Percentiles rank a stretch among this genome's conserved stretches.
Conservation (phyloP, 2,797 vertebrate genomes). For the Lepidocolaptes lacrymiger region DNA sequence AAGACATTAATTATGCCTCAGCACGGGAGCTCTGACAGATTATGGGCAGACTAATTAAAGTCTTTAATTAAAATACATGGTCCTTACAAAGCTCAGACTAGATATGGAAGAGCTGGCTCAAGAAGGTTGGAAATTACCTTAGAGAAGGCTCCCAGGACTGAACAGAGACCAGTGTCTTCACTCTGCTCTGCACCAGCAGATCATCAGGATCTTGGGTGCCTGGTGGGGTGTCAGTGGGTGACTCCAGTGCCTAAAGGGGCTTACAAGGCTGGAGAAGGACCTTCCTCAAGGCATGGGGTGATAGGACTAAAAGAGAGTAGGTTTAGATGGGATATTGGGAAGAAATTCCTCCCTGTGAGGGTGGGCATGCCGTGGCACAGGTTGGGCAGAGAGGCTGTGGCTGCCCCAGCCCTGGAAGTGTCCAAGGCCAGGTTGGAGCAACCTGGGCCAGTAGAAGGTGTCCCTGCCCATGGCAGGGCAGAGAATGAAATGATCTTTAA, state of each 20-base stretch:
- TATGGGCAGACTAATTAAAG: conserved; percentile 48
- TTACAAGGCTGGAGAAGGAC: background rate
- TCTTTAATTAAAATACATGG: conserved; percentile 39
- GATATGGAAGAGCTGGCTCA: background rate
- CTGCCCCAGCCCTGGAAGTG: background rate
- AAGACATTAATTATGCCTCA: conserved; percentile 50
- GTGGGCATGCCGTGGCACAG: background rate
- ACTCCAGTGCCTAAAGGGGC: background rate
- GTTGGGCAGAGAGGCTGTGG: background rate
- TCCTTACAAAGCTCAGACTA: background rate
- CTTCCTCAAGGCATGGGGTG: background rate
- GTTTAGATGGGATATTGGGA: fast-evolving
- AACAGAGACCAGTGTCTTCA: fast-evolving
- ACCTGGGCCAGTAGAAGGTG: fast-evolving
- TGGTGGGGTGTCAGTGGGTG: background rate
- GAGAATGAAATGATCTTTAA: background rate
- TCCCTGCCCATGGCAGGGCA: background rate
- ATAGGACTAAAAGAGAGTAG: background rate
- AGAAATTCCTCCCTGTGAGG: background rate
- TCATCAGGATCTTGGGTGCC: fast-evolving
- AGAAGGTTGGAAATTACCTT: background rate
- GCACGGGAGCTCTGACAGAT: conserved; percentile 51
- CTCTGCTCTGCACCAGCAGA: background rate
- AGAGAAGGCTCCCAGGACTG: background rate
- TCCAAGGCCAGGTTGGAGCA: background rate